Base-by-base conservation (phyloP, 2,888 invertebrate genomes). In the Drosophila antonietae region DNA sequence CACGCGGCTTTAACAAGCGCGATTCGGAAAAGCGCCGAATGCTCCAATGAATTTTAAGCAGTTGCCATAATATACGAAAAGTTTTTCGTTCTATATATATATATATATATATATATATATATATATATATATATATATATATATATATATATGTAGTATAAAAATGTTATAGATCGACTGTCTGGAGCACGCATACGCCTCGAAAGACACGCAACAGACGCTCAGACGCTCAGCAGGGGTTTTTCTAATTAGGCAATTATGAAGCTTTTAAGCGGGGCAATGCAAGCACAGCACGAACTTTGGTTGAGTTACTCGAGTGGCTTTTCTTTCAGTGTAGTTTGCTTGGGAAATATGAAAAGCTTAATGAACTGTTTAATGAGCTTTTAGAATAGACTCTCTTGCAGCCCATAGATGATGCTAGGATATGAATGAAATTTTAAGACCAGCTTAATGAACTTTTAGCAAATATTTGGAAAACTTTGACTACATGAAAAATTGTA, bases 31-130 rank as follows among this genome's bases (percentile, higher is more conserved):
- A 56, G 67, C 52, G 62, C 67, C 61, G 56, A 67, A 35, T 60
- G 80, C 75, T 53, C 43, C 56, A 76, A 68, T 79, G 83, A 71
- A 75, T 83, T 78, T 78, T 59, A 69, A 81, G 44, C 78, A 80
- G 76, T 72, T 76, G 58, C 61, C 58, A 56, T 5, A 53, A 44
- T 52, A 51, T 28, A 10, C 9, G 20, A 49, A 47, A 67, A 59
- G 14, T 56, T 56, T n/a, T 60, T 35, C 49, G 1, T 14, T 51
- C 18, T 3, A 15, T 18, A 47, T 47, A 28, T 20, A 20, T 18
- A 47, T 47, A 46, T 46, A 46, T 12, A 14, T 23, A 28, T 12
- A 14, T 23, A 28, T 46, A n/a, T 46, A 46, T 12, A 14, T 23
- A 28, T 12, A 14, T 23, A 28, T 46, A n/a, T n/a, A n/a, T 3